A percentile compares a stretch with the other conserved stretches of the same genome.
phyloP scores from a whole-genome alignment of 2,113 vertebrate genomes.

The Noturus placidus region DNA sequence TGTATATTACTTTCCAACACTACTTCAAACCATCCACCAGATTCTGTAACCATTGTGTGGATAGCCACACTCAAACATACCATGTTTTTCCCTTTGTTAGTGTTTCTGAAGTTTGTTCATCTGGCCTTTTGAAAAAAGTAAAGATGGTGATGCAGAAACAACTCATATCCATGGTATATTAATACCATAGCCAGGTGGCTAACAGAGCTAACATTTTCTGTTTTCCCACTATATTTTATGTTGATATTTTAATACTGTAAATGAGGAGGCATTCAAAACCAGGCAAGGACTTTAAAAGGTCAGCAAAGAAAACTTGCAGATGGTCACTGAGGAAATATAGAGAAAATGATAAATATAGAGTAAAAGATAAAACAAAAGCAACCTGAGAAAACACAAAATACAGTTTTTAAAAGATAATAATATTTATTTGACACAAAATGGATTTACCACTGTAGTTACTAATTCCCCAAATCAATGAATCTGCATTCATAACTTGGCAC shows the following conservation, averaged over 20 bases:
- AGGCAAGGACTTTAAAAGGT: not conserved
- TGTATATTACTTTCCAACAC: not conserved
- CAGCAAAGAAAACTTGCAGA: not conserved
- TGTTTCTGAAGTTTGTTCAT: not conserved
- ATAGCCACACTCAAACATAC: not conserved
- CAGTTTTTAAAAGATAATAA: too few relatives aligned
- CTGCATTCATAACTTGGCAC: too few relatives aligned
- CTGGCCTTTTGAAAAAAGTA: not conserved
- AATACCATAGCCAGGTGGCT: too few relatives aligned
- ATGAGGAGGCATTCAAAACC: not conserved
- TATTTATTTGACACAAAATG: too few relatives aligned
- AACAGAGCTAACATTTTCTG: not conserved
- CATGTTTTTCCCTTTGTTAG: not conserved
- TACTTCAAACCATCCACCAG: not conserved
- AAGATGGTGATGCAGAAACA: not conserved
- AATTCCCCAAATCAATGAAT: too few relatives aligned
- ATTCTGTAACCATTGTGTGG: too few relatives aligned
- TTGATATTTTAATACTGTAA: not conserved
- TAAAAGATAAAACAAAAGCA: not conserved
- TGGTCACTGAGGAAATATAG: not conserved
- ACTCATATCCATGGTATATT: too few relatives aligned
- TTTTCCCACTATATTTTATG: not conserved
- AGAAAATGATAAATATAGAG: not conserved
- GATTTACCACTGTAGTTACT: too few relatives aligned
- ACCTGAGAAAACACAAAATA: too few relatives aligned